Evolutionary conservation across 2,113 vertebrate species (phyloP), one percentile per base, ranked within the genome.

Genomic region (Passer montanus): DNA sequence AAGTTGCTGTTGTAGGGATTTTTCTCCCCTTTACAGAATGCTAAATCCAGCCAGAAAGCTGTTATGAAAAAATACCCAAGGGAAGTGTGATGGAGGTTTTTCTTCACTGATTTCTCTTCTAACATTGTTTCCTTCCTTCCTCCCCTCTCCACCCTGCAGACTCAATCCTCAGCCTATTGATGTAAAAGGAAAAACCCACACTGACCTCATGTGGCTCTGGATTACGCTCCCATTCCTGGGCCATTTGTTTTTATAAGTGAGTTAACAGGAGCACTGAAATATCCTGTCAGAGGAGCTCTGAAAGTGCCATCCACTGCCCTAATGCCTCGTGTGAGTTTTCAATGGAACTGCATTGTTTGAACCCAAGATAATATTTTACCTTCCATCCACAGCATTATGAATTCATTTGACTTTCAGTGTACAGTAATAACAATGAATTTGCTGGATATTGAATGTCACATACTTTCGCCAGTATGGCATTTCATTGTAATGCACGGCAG

Each of bases 71-170:
- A 76, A 94, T 82, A 85, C 89, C 75, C 90, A 75, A 47, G 88
- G 91, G 95, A 96, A 92, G 55, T 68, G 76, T 93, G 90, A 95
- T 81, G 84, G 86, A 92, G 93, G 69, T 74, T 96, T 97, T 89
- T 92, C 52, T 84, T 95, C 93, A 52, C 75, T 82, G 90, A 87
- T 95, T 95, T 94, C 88, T 96, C 86, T 91, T 64, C 79, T 93
- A 91, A 90, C 87, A 96, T 90, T 82, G 84, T 94, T 97, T 96
- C 93, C 95, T 97, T 97, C 94, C 95, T 95, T 95, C 88, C 94
- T 88, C 64, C 49, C 47, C 60, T 95, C 93, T 82, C 95, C 95
- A 90, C 96, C 95, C 95, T 79, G 41, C 0, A 0, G 89, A 55
- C 44, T 95, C 5, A 1, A 60, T 95, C 88, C 73, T 87, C 76